A percentile compares a stretch with the other conserved stretches of the same genome.
Conservation (phyloP, 2,888 invertebrate genomes). For the Oscheius sp. region DNA sequence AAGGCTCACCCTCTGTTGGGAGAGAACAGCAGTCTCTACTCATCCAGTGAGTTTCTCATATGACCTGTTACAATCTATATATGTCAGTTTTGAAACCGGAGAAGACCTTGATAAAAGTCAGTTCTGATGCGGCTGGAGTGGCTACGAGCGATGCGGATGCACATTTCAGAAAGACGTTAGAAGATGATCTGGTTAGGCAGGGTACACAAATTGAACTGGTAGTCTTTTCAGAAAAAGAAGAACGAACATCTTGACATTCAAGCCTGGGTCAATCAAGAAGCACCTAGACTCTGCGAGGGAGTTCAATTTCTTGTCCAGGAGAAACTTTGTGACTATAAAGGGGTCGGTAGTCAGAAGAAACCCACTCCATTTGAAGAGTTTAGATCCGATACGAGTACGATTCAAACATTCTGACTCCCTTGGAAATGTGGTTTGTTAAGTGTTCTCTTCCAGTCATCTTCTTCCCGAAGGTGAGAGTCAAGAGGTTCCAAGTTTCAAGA, state of each 20-base stretch:
- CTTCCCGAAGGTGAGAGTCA: conserved; percentile 46
- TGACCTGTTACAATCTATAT: neutral
- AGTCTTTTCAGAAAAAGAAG: neutral
- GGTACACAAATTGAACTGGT: neutral
- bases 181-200: conserved; percentile 47
- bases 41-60: conserved; percentile 5
- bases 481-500: neutral
- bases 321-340: conserved; percentile 24
- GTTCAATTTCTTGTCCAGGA: conserved; percentile 38
- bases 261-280: conserved; percentile 31
- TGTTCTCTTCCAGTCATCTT: conserved; percentile 57
- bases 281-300: conserved; percentile 45
- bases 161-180: conserved; percentile 49
- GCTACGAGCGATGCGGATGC: conserved; percentile 50
- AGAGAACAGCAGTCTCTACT: conserved; percentile 15
- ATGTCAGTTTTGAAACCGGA: conserved; percentile 36
- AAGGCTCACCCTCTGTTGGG: conserved; percentile 21
- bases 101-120: conserved; percentile 56
- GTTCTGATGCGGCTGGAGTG: conserved; percentile 58
- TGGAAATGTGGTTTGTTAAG: conserved; percentile 65
- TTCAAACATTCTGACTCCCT: conserved; percentile 63
- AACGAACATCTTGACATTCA: conserved; percentile 13
- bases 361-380: neutral
- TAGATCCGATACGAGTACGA: conserved; percentile 44
- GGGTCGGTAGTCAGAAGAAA: conserved; percentile 5